A percentile compares a stretch with the other conserved stretches of the same genome.
Evolutionary conservation across 1,140 invertebrate genomes (phyloP).

Genomic region (Brachionus sp.): DNA sequence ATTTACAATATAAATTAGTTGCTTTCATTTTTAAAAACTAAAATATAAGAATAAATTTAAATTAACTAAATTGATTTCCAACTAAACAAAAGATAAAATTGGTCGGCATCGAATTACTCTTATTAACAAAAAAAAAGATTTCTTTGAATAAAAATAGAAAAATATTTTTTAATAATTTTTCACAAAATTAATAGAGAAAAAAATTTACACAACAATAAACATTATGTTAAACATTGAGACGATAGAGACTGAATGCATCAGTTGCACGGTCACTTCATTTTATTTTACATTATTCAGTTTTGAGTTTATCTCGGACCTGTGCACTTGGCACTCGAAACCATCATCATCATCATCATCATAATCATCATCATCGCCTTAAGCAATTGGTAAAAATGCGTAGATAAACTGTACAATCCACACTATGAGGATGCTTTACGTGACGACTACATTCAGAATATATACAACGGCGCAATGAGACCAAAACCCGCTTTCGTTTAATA

Average conservation of each 20-base stretch:
- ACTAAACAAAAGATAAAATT: constrained; percentile 12
- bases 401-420: background rate
- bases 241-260: background rate
- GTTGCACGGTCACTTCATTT: background rate
- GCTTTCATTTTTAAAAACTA: background rate
- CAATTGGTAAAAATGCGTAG: background rate
- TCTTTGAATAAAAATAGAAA: background rate
- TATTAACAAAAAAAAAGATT: background rate
- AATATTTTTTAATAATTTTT: background rate
- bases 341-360: background rate
- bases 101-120: constrained; percentile 8
- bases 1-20: background rate
- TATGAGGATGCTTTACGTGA: background rate
- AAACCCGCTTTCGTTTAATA: background rate
- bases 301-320: background rate
- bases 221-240: background rate
- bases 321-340: background rate
- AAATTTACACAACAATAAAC: constrained; percentile 10
- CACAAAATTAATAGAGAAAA: background rate
- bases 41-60: background rate
- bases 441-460: background rate
- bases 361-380: background rate
- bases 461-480: background rate
- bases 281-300: background rate
- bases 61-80: background rate